Base-by-base conservation (phyloP, 1,140 invertebrate species). In the Heliconius hermathena region DNA sequence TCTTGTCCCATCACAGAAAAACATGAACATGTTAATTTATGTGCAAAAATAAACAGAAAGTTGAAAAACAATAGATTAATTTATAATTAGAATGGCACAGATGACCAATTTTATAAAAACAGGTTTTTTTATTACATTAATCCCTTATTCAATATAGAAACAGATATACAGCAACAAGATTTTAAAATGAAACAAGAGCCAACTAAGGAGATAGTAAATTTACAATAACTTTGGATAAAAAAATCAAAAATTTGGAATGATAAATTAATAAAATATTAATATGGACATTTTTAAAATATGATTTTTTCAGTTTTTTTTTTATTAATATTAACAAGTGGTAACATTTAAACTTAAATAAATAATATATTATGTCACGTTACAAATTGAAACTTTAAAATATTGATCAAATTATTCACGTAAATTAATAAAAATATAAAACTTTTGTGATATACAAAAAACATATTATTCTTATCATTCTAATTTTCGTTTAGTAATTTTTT, bases 81-180 rank as follows among this genome's bases (percentile, higher is more conserved):
- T 33, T 74, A 70, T 73, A 85, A 80, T 83, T 83, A 83, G 71
- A 88, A 91, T 91, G 90, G 89, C 90, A 91, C 88, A 83, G 81
- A 87, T 86, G 82, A 88, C 78, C 73, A 76, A 74, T 80, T 72
- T 72, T 20, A 72, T 72, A 72, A 38, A 38, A 72, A 72, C 33
- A 72, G 33, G 29, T 72, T 72, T 72, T n/a, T 71, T 38, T n/a
- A n/a, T n/a, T 38, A 71, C 36, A 71, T 66, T 66, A 66, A 66
- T 26, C 22, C 26, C 60, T 66, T 66, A 66, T 29, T 66, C 26
- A 66, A 26, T 66, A 66, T 22, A 66, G 60, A 66, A 66, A 66
- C 22, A 66, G 57, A 66, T 66, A 22, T 66, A 66, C 22, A 66
- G 57, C 57, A 66, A 66, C 60, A 66, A 66, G n/a, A 66, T 66